Base-by-base conservation (phyloP, 2,113 vertebrate species). In the Anguilla rostrata region DNA sequence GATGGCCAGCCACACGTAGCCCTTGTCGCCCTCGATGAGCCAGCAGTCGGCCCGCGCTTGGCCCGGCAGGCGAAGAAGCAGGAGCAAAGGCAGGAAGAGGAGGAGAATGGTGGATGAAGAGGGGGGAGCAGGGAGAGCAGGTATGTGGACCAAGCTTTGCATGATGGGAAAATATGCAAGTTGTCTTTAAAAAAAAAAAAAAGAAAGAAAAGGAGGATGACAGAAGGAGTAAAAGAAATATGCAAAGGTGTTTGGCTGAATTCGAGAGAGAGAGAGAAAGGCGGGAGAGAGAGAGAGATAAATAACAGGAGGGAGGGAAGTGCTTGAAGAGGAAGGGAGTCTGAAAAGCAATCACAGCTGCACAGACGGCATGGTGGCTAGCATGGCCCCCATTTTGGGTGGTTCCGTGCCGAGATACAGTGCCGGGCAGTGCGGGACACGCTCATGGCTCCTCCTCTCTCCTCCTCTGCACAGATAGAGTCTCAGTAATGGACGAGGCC, bases 21-120 rank as follows among this genome's bases (percentile, higher is more conserved):
- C 98, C 93, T 99, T 99, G 93, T 99, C 98, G 0, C 98, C 98
- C 89, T 99, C 98, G 0, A 99, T 99, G 85, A 99, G 96, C 98
- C 98, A 99, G 94, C 98, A 99, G 95, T 99, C 98, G 20, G 95
- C 95, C 0, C 83, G 93, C 88, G 96, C 97, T 0, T 88, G 46
- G 26, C 88, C 90, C 0, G 97, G 97, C 84, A 93, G 91, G 93
- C 93, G 93, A 87, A 97, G 93, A 49, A 95, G 57, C 53, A 95
- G 86, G 12, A 95, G 83, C 29, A 95, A 82, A 66, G 89, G 86
- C 87, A 92, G 89, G 66, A 95, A 46, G 66, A 91, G 80, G 53
- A 93, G 60, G 80, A 94, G 87, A 71, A 92, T 85, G 5, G 49
- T 53, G 53, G 82, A 84, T 12, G 86, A 66, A 56, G 87, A 79